These are phyloP conservation scores for sheep (Ovis aries) DNA, from an alignment of 2,113 vertebrate species.

Conservation along the genomic window ARS-UI_Ramb_v3.0 NC_056059.1:40668501-40669000, in stretches of 20 bases:
- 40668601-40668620: not conserved
- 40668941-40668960: not conserved
- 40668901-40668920: rapidly evolving
- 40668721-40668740: conserved; percentile 96
- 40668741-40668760: conserved; percentile 94
- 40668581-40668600: not conserved
- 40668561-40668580: not conserved
- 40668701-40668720: conserved; percentile 98
- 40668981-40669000: not conserved
- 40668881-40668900: rapidly evolving
- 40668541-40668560: not conserved
- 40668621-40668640: not conserved
- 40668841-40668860: rapidly evolving
- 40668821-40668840: not conserved
- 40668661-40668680: conserved; percentile 97
- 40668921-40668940: rapidly evolving
- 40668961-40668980: no score
- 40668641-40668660: conserved; percentile 89
- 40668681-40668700: conserved; percentile 97
- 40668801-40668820: conserved; percentile 96
- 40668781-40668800: conserved; percentile 96
- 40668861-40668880: rapidly evolving
- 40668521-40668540: not conserved
- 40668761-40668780: conserved; percentile 96
- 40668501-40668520: conserved; percentile 38